A percentile compares a stretch with the other conserved stretches of the same genome.
Evolutionary conservation across 1,140 invertebrate genomes (phyloP).

Genomic region (Brachionus koreanus): DNA sequence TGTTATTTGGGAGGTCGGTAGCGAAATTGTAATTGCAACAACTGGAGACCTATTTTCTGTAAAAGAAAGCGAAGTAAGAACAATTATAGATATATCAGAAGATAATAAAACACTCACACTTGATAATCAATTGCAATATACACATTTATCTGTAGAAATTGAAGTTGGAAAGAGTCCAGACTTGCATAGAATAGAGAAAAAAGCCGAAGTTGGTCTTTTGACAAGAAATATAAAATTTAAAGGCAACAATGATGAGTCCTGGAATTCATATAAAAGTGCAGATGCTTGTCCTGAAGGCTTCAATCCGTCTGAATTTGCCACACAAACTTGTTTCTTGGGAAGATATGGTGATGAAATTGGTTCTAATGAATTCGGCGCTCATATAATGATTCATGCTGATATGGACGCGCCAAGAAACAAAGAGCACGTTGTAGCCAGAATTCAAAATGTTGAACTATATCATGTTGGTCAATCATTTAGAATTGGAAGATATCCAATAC

Average conservation of each 20-base stretch:
- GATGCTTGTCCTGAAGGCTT: conserved; percentile 52
- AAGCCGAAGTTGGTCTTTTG: conserved; percentile 47
- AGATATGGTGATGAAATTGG: conserved; percentile 52
- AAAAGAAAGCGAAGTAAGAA: conserved; percentile 48
- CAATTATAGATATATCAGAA: conserved; percentile 48
- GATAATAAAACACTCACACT: conserved; percentile 50
- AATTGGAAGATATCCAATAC: conserved; percentile 56
- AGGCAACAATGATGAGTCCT: conserved; percentile 46
- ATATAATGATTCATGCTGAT: conserved; percentile 50
- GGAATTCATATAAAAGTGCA: conserved; percentile 45
- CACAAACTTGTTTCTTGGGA: conserved; percentile 54
- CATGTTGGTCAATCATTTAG: conserved; percentile 55
- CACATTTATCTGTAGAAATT: conserved; percentile 40
- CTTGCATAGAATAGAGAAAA: conserved; percentile 5
- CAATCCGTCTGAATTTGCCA: conserved; percentile 53
- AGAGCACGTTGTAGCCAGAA: background rate
- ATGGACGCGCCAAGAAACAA: conserved; percentile 25
- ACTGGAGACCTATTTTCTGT: conserved; percentile 50
- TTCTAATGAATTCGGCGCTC: conserved; percentile 52
- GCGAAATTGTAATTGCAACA: conserved; percentile 53
- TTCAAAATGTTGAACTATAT: conserved; percentile 44
- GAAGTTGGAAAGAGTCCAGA: background rate
- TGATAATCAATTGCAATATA: conserved; percentile 47
- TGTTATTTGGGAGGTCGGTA: conserved; percentile 52
- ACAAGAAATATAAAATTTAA: conserved; percentile 45